Base-by-base conservation (phyloP, 2,797 vertebrate species). In the Geotrypetes seraphini region DNA sequence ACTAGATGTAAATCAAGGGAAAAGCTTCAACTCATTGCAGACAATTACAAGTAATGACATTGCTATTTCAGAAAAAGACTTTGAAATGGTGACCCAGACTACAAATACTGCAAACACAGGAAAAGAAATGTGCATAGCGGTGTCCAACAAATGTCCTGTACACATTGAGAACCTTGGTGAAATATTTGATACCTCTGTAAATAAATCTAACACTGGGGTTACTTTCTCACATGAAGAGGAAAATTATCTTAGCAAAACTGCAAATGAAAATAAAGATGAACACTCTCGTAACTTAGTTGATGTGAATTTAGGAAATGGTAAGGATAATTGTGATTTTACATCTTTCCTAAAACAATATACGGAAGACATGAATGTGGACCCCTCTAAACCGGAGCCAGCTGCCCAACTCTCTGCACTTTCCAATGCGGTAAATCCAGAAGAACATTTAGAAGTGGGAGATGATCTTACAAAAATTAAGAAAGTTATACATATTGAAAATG, bases 111-210 rank as follows among this genome's bases (percentile, higher is more conserved):
- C 12, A 41, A 43, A 35, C 39, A 13, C 36, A 51, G n/a, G 7
- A 14, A 36, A 46, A 28, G 43, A 43, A 22, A 12, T 32, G 26
- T 50, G 43, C 39, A n/a, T 20, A 11, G 10, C 10, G 15, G 28
- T 31, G 36, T 12, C 41, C 23, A 47, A 12, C 18, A 18, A 24
- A 50, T 73, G 65, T 49, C 74, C 66, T 6, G 41, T 71, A 53
- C 69, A 44, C 2, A 71, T 59, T 43, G 60, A 73, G 48, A 70
- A 39, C 28, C 59, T 73, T 26, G 63, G 53, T 54, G 57, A 70
- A 46, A 72, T 77, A 65, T 78, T 73, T 62, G 58, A 65, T 43
- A 53, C 53, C 18, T 52, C 57, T 16, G 13, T 32, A 40, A 36
- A 22, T 34, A 71, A 66, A 67, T 17, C 12, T 16, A 15, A 10